Evolutionary conservation across 2,888 invertebrate genomes (phyloP).

Genomic region (Heterodera filipjevi): DNA sequence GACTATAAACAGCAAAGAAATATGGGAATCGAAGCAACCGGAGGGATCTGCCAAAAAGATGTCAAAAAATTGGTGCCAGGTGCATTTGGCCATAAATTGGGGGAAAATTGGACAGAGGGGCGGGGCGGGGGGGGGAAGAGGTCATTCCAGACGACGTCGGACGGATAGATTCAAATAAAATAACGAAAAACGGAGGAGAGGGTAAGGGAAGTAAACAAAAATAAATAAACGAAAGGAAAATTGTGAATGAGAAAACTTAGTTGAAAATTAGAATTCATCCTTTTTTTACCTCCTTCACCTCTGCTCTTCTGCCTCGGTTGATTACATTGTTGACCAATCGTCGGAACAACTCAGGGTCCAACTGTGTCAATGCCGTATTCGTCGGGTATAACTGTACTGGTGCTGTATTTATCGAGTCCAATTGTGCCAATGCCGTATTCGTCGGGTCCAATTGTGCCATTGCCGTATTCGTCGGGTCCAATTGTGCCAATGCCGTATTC

Average conservation of each 20-base stretch:
- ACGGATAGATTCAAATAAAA: neutral
- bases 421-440: slow-evolving; percentile 6
- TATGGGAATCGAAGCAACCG: neutral
- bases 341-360: slow-evolving; percentile 19
- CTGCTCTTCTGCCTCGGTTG: neutral
- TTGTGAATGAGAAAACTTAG: too few relatives aligned
- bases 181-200: neutral
- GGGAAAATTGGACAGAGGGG: neutral
- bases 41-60: neutral
- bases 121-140: neutral
- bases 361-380: slow-evolving; percentile 5
- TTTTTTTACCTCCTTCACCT: neutral
- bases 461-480: slow-evolving; percentile 6
- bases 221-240: neutral
- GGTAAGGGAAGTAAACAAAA: neutral
- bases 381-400: too few relatives aligned
- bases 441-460: too few relatives aligned
- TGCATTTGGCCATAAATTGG: slow-evolving; percentile 12
- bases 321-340: slow-evolving; percentile 26
- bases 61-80: slow-evolving; percentile 21
- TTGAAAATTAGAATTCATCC: too few relatives aligned
- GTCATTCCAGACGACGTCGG: neutral
- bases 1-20: neutral
- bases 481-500: slow-evolving; percentile 3
- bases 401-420: neutral